Evolutionary conservation across 2,797 vertebrate species (phyloP).

Genomic region (Harpagifer antarcticus): DNA sequence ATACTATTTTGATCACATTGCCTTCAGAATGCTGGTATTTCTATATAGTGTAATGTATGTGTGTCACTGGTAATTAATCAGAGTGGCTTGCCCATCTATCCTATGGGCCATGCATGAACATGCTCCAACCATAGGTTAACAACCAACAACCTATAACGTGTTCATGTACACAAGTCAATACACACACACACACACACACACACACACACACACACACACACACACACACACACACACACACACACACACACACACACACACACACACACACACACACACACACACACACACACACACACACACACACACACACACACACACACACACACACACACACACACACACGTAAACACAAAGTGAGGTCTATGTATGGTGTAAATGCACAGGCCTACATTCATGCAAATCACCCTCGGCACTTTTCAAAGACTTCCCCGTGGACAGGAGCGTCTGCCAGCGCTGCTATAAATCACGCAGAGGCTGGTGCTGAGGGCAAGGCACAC

Average conservation of each 20-base stretch:
- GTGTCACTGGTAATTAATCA: conserved; percentile 65
- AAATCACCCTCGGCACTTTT: conserved; percentile 68
- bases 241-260: too few relatives aligned
- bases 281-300: too few relatives aligned
- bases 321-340: neutral
- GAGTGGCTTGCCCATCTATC: conserved; percentile 46
- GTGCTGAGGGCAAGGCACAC: conserved; percentile 88
- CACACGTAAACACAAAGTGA: neutral
- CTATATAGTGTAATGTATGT: conserved; percentile 31
- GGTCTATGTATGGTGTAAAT: conserved; percentile 28
- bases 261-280: too few relatives aligned
- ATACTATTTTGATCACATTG: neutral
- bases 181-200: neutral
- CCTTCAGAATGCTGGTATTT: conserved; percentile 14
- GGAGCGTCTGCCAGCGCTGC: conserved; percentile 85
- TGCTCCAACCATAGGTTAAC: conserved; percentile 73
- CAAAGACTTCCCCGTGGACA: conserved; percentile 90
- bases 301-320: too few relatives aligned
- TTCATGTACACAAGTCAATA: conserved; percentile 22
- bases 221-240: too few relatives aligned
- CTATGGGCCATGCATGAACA: conserved; percentile 61
- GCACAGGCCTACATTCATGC: conserved; percentile 36
- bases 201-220: too few relatives aligned
- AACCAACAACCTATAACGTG: conserved; percentile 48
- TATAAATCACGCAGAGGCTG: conserved; percentile 88